A percentile compares a stretch with the other conserved stretches of the same genome.
phyloP scores from a whole-genome alignment of 2,113 vertebrate genomes.

The Todiramphus chloris region DNA sequence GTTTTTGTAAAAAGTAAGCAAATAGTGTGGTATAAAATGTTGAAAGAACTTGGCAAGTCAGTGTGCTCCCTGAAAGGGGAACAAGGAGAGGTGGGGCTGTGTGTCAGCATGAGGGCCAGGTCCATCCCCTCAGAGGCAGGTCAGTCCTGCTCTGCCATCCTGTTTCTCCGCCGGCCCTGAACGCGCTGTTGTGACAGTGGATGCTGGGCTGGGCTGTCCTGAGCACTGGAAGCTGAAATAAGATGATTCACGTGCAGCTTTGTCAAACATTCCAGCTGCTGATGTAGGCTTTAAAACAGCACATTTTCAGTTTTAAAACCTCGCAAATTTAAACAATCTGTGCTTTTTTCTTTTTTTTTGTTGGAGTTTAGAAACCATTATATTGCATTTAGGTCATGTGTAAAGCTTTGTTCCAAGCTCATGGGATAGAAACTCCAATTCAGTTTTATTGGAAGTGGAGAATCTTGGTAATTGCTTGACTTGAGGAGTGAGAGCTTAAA shows the following conservation, averaged over 20 bases:
- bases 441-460: background rate
- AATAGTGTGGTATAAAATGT: background rate
- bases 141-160: background rate
- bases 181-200: background rate
- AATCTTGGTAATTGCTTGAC: background rate
- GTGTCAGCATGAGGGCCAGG: background rate
- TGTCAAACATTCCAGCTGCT: background rate
- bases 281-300: background rate
- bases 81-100: background rate
- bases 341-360: background rate
- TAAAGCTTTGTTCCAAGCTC: background rate
- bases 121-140: background rate
- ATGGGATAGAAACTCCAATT: background rate
- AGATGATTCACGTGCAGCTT: background rate
- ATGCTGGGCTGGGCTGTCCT: background rate
- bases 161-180: background rate
- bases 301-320: background rate
- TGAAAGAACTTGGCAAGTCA: background rate
- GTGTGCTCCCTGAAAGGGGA: background rate
- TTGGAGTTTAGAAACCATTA: background rate
- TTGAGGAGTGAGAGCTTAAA: slow-evolving; percentile 7
- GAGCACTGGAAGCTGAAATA: background rate
- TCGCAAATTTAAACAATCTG: background rate
- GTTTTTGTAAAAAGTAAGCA: no score
- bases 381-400: background rate